phyloP scores from a whole-genome alignment of 2,888 invertebrate species.

The Linhomoeus sp. region DNA sequence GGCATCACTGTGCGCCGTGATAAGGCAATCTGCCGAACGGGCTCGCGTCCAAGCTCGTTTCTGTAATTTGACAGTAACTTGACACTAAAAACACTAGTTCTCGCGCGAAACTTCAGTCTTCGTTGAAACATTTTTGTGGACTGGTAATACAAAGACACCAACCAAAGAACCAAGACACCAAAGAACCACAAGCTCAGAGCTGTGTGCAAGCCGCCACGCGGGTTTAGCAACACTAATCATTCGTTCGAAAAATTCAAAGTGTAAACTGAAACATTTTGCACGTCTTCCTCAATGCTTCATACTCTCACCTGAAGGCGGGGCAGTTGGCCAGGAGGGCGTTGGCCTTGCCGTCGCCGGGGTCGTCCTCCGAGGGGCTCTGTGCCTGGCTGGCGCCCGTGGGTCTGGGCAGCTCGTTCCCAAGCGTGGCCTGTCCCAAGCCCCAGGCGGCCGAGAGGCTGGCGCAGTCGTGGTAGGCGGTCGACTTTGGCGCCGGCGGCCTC shows the following conservation, averaged over 20 bases:
- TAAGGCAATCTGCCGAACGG: slow-evolving; percentile 18
- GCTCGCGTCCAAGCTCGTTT: slow-evolving; percentile 25
- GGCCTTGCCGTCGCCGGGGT: slow-evolving; percentile 5
- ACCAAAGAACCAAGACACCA: no score
- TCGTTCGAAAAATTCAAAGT: no score
- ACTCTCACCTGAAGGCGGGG: slow-evolving; percentile 18
- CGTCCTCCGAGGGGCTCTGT: slow-evolving; percentile 1
- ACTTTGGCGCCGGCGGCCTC: neutral
- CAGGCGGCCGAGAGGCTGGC: neutral
- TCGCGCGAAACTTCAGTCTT: no score
- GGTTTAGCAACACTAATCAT: no score
- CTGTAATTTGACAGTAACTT: no score
- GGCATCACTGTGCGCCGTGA: slow-evolving; percentile 16
- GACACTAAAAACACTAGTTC: no score
- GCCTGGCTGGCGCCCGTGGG: slow-evolving; percentile 1
- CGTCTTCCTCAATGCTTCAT: no score
- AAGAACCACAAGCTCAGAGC: no score
- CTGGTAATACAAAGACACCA: no score
- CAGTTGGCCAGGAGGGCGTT: slow-evolving; percentile 22
- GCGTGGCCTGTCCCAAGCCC: neutral
- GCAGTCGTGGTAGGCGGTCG: slow-evolving; percentile 5
- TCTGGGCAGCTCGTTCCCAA: neutral
- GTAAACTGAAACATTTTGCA: no score
- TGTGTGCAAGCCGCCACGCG: no score
- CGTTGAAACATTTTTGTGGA: no score